phyloP scores from a whole-genome alignment of 2,797 vertebrate species.

The Clamator glandarius region DNA sequence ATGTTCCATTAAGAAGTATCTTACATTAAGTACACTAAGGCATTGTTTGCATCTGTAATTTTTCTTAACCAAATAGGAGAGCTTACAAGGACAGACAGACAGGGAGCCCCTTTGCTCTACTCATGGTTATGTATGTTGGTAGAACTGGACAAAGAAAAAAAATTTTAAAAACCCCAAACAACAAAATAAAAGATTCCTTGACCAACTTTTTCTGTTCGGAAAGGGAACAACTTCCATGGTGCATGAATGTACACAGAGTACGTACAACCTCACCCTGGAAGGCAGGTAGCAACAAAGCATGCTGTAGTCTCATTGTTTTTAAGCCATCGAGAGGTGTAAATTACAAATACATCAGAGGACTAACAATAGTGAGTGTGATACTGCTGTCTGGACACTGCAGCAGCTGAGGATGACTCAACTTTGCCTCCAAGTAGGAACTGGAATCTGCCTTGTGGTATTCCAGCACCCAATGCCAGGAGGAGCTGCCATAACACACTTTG shows the following conservation, averaged over 20 bases:
- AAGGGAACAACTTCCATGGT: neutral
- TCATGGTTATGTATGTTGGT: neutral
- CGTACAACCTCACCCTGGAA: neutral
- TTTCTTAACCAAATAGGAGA: neutral
- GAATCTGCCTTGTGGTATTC: neutral
- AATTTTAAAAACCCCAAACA: too few species aligned
- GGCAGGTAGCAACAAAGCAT: neutral
- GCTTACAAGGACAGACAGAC: neutral
- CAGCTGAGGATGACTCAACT: neutral
- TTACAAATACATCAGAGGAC: neutral
- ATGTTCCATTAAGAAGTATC: neutral
- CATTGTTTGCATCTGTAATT: neutral
- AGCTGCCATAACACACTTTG: accelerated
- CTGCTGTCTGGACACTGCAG: neutral
- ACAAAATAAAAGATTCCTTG: neutral
- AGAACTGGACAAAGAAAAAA: neutral
- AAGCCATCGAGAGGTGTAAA: neutral
- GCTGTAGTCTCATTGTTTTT: neutral
- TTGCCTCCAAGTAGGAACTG: neutral
- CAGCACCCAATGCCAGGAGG: neutral
- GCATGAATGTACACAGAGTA: accelerated
- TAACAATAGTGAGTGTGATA: neutral
- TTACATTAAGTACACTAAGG: neutral
- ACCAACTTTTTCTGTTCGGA: neutral
- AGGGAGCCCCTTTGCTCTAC: neutral